Percentiles rank a stretch among this genome's conserved stretches.
These are phyloP conservation scores for Aplocera efformata DNA, from an alignment of 2,888 invertebrate species.

Conservation along the genomic window DNA sequence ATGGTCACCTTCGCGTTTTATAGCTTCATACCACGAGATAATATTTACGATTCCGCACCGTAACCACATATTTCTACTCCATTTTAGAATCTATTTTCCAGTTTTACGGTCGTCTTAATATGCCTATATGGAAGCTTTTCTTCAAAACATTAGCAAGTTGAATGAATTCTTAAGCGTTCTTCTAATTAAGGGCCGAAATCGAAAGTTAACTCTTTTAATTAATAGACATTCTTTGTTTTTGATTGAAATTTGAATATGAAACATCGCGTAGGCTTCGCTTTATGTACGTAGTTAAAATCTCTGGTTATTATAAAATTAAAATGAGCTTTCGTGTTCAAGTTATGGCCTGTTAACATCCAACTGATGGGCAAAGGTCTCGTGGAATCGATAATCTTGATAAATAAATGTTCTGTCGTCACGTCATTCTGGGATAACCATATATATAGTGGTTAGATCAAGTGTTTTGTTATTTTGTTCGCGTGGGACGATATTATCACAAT, in stretches of 20 bases:
- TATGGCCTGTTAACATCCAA: constrained; percentile 23
- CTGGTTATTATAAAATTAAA: constrained; percentile 25
- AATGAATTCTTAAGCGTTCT: constrained; percentile 16
- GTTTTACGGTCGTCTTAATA: constrained; percentile 9
- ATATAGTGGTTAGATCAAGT: neutral
- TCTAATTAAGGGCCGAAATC: constrained; percentile 37
- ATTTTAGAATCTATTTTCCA: constrained; percentile 11
- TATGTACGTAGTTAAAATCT: constrained; percentile 22
- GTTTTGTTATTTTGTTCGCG: neutral
- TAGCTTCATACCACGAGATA: constrained; percentile 16
- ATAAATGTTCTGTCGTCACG: constrained; percentile 21
- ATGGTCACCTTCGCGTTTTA: constrained; percentile 15
- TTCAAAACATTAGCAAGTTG: constrained; percentile 14
- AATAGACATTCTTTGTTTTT: constrained; percentile 33
- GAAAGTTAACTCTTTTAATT: constrained; percentile 35
- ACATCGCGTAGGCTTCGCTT: constrained; percentile 22
- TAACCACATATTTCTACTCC: constrained; percentile 12
- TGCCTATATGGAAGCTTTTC: constrained; percentile 5
- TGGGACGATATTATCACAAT: too few species aligned
- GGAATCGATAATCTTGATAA: constrained; percentile 21
- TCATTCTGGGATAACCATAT: constrained; percentile 13
- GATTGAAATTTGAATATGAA: constrained; percentile 24
- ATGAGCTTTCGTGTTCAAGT: constrained; percentile 20
- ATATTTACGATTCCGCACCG: constrained; percentile 18
- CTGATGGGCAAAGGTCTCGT: constrained; percentile 23